Evolutionary conservation across 2,797 vertebrate genomes (phyloP).

Genomic region (Taenioides sp.): DNA sequence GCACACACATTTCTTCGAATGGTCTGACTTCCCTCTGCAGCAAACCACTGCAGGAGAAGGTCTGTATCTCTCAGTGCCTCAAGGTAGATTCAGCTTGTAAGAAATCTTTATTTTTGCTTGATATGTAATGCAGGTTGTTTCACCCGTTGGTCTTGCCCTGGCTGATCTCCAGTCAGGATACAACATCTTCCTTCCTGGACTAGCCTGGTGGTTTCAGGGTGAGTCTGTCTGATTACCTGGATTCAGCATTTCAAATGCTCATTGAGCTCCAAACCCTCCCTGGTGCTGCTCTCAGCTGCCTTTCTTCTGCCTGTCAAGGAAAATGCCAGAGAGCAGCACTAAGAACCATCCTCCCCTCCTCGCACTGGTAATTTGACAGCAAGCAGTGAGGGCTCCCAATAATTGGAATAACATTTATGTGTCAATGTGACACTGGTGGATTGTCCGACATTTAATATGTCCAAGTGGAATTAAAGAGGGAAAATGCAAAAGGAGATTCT

Average conservation of each 20-base stretch:
- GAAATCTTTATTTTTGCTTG: constrained; percentile 4
- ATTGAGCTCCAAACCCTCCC: constrained; percentile 58
- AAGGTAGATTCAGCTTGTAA: constrained; percentile 17
- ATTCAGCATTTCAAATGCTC: constrained; percentile 66
- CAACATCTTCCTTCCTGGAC: constrained; percentile 38
- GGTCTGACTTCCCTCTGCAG: background rate
- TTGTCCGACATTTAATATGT: constrained; percentile 59
- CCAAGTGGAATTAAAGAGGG: constrained; percentile 21
- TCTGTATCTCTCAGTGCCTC: background rate
- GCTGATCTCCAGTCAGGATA: constrained; percentile 33
- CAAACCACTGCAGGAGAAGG: background rate
- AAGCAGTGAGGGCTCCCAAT: constrained; percentile 63
- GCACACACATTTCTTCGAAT: background rate
- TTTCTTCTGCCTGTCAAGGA: constrained; percentile 67
- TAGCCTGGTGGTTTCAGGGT: constrained; percentile 32
- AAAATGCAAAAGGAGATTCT: constrained; percentile 36
- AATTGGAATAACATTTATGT: constrained; percentile 75
- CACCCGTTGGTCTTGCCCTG: constrained; percentile 15
- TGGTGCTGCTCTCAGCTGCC: constrained; percentile 53
- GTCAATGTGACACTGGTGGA: constrained; percentile 66
- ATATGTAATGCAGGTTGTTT: constrained; percentile 21
- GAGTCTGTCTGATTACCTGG: constrained; percentile 61
- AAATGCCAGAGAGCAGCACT: constrained; percentile 66
- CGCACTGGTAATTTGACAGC: constrained; percentile 73
- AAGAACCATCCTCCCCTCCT: constrained; percentile 56